These are phyloP conservation scores for Eunapius fragilis DNA, from an alignment of 37 sponge, comb jelly and placozoan genomes.

Conservation along the genomic window DNA sequence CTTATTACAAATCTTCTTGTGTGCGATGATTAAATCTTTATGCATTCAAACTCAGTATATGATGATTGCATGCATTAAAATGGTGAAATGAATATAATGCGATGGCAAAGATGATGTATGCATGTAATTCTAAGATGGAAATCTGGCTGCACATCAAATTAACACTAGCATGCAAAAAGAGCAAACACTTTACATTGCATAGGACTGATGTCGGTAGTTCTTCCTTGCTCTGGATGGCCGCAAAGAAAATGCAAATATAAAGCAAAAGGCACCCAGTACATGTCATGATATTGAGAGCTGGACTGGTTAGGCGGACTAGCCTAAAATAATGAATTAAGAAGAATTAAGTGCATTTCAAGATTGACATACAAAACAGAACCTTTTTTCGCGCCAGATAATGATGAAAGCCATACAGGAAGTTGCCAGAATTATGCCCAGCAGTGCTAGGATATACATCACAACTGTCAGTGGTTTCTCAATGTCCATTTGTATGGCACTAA, in stretches of 20 bases:
- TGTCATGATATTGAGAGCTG: neutral
- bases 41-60: too few species aligned
- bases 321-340: neutral
- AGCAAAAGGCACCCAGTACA: constrained; percentile 2
- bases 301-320: constrained; percentile 14
- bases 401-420: constrained; percentile 9
- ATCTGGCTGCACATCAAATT: too few species aligned
- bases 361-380: neutral
- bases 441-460: constrained; percentile 1
- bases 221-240: neutral
- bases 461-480: constrained; percentile 2
- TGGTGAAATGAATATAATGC: too few species aligned
- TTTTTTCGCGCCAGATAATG: constrained; percentile 1
- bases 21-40: too few species aligned
- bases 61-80: too few species aligned
- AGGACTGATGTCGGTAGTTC: neutral
- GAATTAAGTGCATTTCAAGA: neutral
- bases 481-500: neutral
- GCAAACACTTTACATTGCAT: constrained; percentile 6
- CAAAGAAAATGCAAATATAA: neutral
- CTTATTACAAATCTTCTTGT: too few species aligned
- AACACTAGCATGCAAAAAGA: neutral
- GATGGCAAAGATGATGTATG: too few species aligned
- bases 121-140: too few species aligned
- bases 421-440: constrained; percentile 5